phyloP scores from a whole-genome alignment of 2,797 vertebrate species.

The Sebastiscus tertius region DNA sequence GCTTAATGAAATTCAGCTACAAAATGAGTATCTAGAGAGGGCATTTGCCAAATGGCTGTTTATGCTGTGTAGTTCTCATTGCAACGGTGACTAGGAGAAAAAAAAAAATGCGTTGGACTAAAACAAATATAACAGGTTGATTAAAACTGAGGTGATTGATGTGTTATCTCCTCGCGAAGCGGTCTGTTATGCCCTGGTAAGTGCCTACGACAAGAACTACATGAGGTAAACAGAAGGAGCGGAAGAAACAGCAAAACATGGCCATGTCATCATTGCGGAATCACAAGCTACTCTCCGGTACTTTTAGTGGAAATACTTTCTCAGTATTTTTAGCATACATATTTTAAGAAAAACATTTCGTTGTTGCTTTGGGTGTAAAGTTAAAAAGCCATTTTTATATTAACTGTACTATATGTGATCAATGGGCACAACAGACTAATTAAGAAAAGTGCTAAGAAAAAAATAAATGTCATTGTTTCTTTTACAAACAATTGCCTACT shows the following conservation, averaged over 20 bases:
- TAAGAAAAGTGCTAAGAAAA: constrained; percentile 81
- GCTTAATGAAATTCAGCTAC: constrained; percentile 81
- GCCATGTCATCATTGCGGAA: constrained; percentile 77
- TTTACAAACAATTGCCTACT: constrained; percentile 78
- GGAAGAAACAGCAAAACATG: constrained; percentile 63
- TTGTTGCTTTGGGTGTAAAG: constrained; percentile 88
- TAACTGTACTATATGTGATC: constrained; percentile 87
- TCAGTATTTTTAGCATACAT: constrained; percentile 87
- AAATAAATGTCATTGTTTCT: constrained; percentile 87
- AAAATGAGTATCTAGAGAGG: constrained; percentile 71
- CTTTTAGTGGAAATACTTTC: constrained; percentile 82
- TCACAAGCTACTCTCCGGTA: constrained; percentile 80
- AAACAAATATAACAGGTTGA: constrained; percentile 60
- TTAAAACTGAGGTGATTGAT: constrained; percentile 58
- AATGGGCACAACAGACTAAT: constrained; percentile 84
- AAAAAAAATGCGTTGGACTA: constrained; percentile 38
- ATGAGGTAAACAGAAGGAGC: constrained; percentile 64
- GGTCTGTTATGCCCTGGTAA: constrained; percentile 82
- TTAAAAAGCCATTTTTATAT: constrained; percentile 90
- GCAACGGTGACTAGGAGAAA: constrained; percentile 61
- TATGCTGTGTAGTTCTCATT: constrained; percentile 75
- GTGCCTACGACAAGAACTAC: constrained; percentile 85
- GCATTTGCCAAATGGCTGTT: constrained; percentile 78
- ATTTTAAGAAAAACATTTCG: constrained; percentile 83
- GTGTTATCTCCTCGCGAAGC: constrained; percentile 52